Conservation (phyloP, 2,797 vertebrate species). For the Brachymystax lenok region DNA sequence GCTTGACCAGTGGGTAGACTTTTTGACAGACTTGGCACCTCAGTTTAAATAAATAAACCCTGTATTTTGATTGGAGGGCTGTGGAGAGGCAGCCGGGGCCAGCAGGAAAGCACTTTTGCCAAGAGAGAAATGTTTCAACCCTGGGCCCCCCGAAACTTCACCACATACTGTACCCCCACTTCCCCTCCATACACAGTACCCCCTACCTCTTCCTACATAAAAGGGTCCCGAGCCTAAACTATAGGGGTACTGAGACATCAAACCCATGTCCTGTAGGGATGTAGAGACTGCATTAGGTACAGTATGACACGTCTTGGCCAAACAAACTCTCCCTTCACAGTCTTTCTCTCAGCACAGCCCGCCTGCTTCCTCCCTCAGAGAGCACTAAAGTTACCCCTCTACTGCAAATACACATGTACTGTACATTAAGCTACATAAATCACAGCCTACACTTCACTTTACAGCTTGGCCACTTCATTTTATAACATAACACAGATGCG, state of each 20-base stretch:
- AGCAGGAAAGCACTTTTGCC: slow-evolving; percentile 4
- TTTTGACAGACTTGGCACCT: slow-evolving; percentile 38
- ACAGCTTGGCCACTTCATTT: slow-evolving; percentile 14
- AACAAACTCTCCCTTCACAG: slow-evolving; percentile 24
- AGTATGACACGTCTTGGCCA: slow-evolving; percentile 15
- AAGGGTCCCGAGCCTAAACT: too few relatives aligned
- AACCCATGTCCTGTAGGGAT: not conserved
- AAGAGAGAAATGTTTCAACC: slow-evolving; percentile 8
- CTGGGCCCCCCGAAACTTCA: not conserved
- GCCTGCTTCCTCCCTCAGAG: slow-evolving; percentile 6
- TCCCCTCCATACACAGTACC: not conserved
- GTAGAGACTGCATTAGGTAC: slow-evolving; percentile 2
- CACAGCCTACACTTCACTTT: not conserved
- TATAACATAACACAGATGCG: slow-evolving; percentile 15
- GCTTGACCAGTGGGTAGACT: slow-evolving; percentile 2
- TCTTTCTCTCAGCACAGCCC: slow-evolving; percentile 17
- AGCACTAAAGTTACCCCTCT: not conserved
- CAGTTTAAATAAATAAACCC: slow-evolving; percentile 38
- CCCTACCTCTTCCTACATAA: too few relatives aligned
- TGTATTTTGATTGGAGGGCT: slow-evolving; percentile 16
- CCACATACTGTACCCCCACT: not conserved
- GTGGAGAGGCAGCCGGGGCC: not conserved
- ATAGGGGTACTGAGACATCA: too few relatives aligned
- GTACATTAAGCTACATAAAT: not conserved
- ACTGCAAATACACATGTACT: slow-evolving; percentile 11